Percentiles rank a stretch among this genome's conserved stretches.
Conservation (phyloP, 2,797 vertebrate species). For the Poecilia picta region DNA sequence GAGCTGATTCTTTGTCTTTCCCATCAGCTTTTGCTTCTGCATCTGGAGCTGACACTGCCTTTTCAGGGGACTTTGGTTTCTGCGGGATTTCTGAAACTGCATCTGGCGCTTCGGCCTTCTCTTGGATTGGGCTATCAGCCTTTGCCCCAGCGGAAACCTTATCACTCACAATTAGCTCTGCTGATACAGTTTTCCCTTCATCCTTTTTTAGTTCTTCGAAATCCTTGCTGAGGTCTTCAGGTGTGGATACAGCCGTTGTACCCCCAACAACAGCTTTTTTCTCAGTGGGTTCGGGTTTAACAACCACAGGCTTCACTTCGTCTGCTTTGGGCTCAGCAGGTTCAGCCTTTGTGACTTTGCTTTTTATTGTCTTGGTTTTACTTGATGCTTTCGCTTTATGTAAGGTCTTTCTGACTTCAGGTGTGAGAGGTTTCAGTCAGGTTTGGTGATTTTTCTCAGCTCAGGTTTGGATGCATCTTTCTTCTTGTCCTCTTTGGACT, state of each 20-base stretch:
- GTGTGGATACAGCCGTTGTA: slow-evolving; percentile 81
- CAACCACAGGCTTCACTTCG: slow-evolving; percentile 46
- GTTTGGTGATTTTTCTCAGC: slow-evolving; percentile 90
- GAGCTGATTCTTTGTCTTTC: slow-evolving; percentile 46
- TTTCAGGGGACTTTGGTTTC: slow-evolving; percentile 61
- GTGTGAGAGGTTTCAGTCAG: slow-evolving; percentile 95
- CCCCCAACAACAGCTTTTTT: slow-evolving; percentile 70
- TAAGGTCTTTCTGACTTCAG: slow-evolving; percentile 95
- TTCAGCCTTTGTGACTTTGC: slow-evolving; percentile 66
- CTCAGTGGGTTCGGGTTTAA: slow-evolving; percentile 53
- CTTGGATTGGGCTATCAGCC: slow-evolving; percentile 53
- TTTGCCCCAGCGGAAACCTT: slow-evolving; percentile 35
- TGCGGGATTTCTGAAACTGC: slow-evolving; percentile 44
- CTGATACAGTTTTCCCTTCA: slow-evolving; percentile 63
- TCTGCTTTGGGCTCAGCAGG: slow-evolving; percentile 59
- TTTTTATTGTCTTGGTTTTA: slow-evolving; percentile 87
- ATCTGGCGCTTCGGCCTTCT: slow-evolving; percentile 56
- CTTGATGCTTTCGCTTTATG: slow-evolving; percentile 92
- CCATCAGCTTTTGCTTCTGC: slow-evolving; percentile 41
- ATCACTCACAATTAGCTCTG: slow-evolving; percentile 44
- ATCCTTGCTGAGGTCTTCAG: slow-evolving; percentile 92
- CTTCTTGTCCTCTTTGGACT: slow-evolving; percentile 89
- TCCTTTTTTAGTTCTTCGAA: slow-evolving; percentile 85
- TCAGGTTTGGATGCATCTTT: slow-evolving; percentile 89
- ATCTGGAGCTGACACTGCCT: slow-evolving; percentile 54